These are phyloP conservation scores for Agrypnia vestita DNA, from an alignment of 1,140 invertebrate genomes.

Conservation along the genomic window DNA sequence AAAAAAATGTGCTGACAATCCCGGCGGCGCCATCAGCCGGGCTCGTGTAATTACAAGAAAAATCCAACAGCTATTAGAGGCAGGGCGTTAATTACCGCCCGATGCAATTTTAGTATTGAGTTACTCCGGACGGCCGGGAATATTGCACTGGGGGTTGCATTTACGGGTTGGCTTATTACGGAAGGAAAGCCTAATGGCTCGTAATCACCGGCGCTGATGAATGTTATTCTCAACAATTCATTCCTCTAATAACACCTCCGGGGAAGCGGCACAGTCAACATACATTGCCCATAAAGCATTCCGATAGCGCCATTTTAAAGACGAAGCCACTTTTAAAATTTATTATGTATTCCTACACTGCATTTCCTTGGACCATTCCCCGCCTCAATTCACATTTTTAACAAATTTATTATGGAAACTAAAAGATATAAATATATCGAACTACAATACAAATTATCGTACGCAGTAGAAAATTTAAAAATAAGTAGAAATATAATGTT, in stretches of 20 bases:
- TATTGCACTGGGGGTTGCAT: slow-evolving; percentile 10
- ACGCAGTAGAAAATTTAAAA: too few species aligned
- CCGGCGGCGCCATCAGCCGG: background rate
- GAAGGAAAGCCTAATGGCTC: background rate
- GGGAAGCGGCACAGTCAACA: too few species aligned
- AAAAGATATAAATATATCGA: too few species aligned
- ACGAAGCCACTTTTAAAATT: too few species aligned
- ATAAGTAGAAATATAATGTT: too few species aligned
- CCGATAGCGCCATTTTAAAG: too few species aligned
- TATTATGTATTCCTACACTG: too few species aligned
- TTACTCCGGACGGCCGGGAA: slow-evolving; percentile 25
- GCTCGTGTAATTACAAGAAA: slow-evolving; percentile 36
- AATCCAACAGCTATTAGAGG: slow-evolving; percentile 32
- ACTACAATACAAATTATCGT: too few species aligned
- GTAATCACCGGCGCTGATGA: background rate
- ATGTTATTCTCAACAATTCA: background rate
- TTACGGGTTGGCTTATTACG: slow-evolving; percentile 17
- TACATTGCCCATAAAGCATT: too few species aligned
- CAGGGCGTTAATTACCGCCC: slow-evolving; percentile 42
- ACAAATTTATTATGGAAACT: too few species aligned
- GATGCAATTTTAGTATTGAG: slow-evolving; percentile 53
- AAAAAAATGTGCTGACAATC: slow-evolving; percentile 2
- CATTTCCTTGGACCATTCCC: too few species aligned
- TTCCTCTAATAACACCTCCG: background rate
- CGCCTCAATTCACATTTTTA: too few species aligned